Percentiles rank a stretch among this genome's conserved stretches.
phyloP scores from a whole-genome alignment of 2,113 vertebrate genomes.

The Dendropsophus ebraccatus region DNA sequence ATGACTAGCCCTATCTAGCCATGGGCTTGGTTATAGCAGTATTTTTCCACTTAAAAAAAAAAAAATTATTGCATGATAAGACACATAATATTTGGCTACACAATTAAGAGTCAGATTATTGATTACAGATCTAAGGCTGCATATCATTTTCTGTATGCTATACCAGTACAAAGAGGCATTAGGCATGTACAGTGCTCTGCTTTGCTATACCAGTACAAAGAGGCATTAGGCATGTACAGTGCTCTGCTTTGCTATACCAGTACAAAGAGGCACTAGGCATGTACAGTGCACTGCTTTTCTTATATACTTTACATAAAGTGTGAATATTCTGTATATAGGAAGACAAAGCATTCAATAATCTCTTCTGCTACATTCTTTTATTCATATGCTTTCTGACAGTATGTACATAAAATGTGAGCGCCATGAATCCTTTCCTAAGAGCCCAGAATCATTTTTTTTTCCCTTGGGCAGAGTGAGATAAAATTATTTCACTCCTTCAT shows the following conservation, averaged over 20 bases:
- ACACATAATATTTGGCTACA: too few species aligned
- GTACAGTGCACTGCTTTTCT: not conserved
- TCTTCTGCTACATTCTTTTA: slow-evolving; percentile 1
- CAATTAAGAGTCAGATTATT: not conserved
- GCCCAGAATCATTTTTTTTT: slow-evolving; percentile 49
- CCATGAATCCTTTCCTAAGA: slow-evolving; percentile 54
- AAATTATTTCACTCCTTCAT: slow-evolving; percentile 57
- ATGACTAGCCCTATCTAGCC: too few species aligned
- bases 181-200: not conserved
- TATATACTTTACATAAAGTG: not conserved
- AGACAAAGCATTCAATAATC: not conserved
- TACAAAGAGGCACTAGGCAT: not conserved
- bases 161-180: not conserved
- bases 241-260: not conserved
- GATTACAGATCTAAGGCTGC: not conserved
- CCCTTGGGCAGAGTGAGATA: slow-evolving; percentile 53
- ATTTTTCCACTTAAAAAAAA: too few species aligned
- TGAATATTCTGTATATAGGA: not conserved
- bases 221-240: not conserved
- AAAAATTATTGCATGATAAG: too few species aligned
- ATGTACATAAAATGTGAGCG: slow-evolving; percentile 38
- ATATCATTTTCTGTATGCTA: not conserved
- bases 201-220: not conserved
- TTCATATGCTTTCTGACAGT: slow-evolving; percentile 4
- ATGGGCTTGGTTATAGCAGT: too few species aligned